Evolutionary conservation across 2,113 vertebrate species (phyloP).

Genomic region (Myrmecobius fasciatus): DNA sequence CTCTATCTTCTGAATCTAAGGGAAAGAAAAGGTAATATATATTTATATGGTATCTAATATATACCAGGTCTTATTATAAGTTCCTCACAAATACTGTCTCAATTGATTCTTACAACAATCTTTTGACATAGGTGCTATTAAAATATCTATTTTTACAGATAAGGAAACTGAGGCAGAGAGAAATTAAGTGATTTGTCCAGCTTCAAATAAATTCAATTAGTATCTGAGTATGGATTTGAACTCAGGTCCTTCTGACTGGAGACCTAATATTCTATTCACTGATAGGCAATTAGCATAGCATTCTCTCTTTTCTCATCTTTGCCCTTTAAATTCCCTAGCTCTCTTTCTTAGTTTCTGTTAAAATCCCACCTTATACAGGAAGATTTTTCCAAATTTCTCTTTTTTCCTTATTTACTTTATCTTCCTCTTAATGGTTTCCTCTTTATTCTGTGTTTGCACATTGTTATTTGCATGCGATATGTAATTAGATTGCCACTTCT

Average conservation of each 20-base stretch:
- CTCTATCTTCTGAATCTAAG: not conserved
- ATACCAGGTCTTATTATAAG: not conserved
- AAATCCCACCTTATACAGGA: not conserved
- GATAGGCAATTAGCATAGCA: not conserved
- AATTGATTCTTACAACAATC: not conserved
- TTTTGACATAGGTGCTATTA: not conserved
- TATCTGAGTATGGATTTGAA: not conserved
- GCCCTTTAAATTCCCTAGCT: not conserved
- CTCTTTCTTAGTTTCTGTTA: not conserved
- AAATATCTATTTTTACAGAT: not conserved
- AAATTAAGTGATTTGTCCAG: not conserved
- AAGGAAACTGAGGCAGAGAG: not conserved
- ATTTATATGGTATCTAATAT: not conserved
- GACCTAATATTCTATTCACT: no score
- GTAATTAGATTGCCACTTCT: not conserved
- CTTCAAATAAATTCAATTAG: not conserved
- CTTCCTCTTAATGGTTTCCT: not conserved
- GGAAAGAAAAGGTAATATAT: not conserved
- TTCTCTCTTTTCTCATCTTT: not conserved
- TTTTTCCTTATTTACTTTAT: no score
- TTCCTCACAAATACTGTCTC: not conserved
- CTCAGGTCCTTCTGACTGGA: not conserved
- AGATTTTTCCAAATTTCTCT: not conserved
- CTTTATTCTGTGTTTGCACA: not conserved
- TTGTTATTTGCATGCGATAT: no score